Evolutionary conservation across 37 sponge, comb jelly and placozoan genomes (phyloP).

Genomic region (Theonella swinhoei): DNA sequence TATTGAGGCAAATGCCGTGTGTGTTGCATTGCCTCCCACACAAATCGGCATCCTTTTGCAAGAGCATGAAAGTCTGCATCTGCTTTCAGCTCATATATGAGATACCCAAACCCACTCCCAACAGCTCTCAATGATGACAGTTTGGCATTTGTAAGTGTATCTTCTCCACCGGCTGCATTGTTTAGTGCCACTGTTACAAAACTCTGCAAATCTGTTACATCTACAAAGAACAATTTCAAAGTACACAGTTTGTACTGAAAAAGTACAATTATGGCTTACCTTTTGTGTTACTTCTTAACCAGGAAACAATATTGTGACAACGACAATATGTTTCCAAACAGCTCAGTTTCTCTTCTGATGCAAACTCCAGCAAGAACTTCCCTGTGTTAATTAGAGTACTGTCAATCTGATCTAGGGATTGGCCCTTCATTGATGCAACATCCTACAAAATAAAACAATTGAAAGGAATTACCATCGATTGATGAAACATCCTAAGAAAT

Average conservation of each 20-base stretch:
- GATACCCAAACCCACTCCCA: conserved; percentile 51
- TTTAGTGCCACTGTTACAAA: conserved; percentile 67
- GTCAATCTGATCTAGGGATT: conserved; percentile 28
- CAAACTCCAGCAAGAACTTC: conserved; percentile 33
- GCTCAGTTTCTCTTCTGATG: background rate
- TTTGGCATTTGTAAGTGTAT: conserved; percentile 39
- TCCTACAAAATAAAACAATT: conserved; percentile 6
- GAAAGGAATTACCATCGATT: too few relatives aligned
- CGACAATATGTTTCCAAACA: conserved; percentile 17
- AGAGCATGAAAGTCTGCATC: conserved; percentile 19
- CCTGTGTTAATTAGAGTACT: conserved; percentile 1
- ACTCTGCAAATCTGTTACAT: conserved; percentile 52
- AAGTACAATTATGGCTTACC: conserved; percentile 5
- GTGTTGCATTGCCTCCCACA: conserved; percentile 49
- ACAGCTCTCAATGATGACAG: conserved; percentile 60
- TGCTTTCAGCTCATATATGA: conserved; percentile 42
- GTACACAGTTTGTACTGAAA: too few relatives aligned
- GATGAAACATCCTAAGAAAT: too few relatives aligned
- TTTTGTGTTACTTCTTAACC: conserved; percentile 27
- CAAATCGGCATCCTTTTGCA: conserved; percentile 17
- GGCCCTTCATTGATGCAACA: conserved; percentile 39
- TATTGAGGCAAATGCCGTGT: conserved; percentile 7
- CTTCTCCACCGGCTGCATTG: conserved; percentile 69
- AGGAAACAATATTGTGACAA: conserved; percentile 16
- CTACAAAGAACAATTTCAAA: conserved; percentile 9